These are phyloP conservation scores for Dryococelus australis DNA, from an alignment of 2,888 invertebrate species.

Conservation along the genomic window DNA sequence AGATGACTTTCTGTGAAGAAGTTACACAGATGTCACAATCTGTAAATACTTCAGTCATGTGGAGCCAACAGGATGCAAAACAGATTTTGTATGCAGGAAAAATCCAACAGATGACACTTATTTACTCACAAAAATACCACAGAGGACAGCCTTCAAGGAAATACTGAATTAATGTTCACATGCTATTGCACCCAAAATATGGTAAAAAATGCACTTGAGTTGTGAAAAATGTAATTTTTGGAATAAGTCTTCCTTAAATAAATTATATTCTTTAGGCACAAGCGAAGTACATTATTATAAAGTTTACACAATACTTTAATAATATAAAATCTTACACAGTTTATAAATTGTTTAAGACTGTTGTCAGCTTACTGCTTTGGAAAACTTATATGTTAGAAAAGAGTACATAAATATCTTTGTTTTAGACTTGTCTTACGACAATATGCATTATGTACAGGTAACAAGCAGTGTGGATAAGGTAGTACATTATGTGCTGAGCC, in stretches of 20 bases:
- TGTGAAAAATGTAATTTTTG: too few relatives aligned
- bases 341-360: too few relatives aligned
- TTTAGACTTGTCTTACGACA: neutral
- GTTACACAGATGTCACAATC: neutral
- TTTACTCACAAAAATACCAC: neutral
- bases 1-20: neutral
- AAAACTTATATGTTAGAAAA: too few relatives aligned
- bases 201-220: too few relatives aligned
- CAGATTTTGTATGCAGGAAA: constrained; percentile 4
- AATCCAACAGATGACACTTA: neutral
- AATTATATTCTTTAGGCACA: too few relatives aligned
- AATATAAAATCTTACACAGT: too few relatives aligned
- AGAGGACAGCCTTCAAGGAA: neutral
- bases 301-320: too few relatives aligned
- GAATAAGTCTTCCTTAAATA: too few relatives aligned
- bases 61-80: neutral
- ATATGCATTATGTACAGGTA: constrained; percentile 26
- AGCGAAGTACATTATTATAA: too few relatives aligned
- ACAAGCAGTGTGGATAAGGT: constrained; percentile 31
- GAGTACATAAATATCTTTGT: too few relatives aligned
- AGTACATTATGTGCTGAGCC: constrained; percentile 35
- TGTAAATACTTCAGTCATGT: neutral
- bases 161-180: neutral
- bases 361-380: too few relatives aligned
- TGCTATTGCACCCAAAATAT: too few relatives aligned